Evolutionary conservation across 2,113 vertebrate species (phyloP).

Genomic region (Bos indicus): DNA sequence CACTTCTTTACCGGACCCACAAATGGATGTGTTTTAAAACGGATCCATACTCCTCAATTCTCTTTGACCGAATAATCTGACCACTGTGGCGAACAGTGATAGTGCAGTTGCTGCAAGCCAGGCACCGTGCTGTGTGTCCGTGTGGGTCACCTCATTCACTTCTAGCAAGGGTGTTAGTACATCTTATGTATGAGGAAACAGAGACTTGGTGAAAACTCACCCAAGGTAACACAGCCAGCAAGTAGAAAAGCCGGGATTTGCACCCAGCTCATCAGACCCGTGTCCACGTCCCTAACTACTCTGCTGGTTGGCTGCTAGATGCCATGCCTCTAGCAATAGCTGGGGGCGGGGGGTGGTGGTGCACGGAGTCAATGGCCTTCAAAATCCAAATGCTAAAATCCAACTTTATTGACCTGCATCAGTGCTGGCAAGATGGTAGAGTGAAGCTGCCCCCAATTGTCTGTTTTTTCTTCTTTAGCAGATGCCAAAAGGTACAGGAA

Average conservation of each 20-base stretch:
- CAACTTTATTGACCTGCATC: not conserved
- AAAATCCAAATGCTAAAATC: not conserved
- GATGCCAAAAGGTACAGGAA: not conserved
- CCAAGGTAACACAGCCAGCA: not conserved
- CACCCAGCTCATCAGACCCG: not conserved
- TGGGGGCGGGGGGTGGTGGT: not conserved
- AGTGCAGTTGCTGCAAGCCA: not conserved
- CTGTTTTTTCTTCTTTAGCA: not conserved
- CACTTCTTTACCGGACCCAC: not conserved
- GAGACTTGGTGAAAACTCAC: not conserved
- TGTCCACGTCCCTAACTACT: not conserved
- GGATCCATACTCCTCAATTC: not conserved
- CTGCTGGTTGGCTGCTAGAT: not conserved
- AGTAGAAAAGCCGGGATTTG: not conserved
- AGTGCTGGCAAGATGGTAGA: not conserved
- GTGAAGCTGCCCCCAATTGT: not conserved
- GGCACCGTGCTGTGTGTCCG: not conserved
- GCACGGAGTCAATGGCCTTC: not conserved
- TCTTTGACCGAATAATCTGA: not conserved
- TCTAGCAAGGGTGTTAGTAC: too few relatives aligned
- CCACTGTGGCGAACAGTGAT: not conserved
- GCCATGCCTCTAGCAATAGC: not conserved
- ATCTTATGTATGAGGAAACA: not conserved
- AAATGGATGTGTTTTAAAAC: not conserved
- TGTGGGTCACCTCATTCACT: accelerated